phyloP scores from a whole-genome alignment of 2,888 invertebrate genomes.

The Erebia epiphron region DNA sequence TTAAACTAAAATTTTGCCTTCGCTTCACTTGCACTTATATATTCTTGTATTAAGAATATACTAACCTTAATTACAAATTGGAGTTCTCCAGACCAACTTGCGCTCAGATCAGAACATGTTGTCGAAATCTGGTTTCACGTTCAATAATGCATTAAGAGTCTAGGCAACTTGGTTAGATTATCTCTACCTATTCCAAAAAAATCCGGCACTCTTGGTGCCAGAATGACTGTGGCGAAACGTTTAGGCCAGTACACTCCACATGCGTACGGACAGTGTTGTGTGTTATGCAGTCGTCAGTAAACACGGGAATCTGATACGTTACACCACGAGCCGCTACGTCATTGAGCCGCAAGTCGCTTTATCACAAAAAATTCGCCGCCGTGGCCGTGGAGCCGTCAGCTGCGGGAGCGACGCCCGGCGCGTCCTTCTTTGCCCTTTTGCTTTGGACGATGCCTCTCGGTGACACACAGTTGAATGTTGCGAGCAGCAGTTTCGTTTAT shows the following conservation, averaged over 20 bases:
- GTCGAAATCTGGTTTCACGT: no score
- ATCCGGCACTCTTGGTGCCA: not conserved
- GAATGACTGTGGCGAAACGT: not conserved
- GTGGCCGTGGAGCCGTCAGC: conserved; percentile 44
- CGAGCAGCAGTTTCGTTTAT: conserved; percentile 27
- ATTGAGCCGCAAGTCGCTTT: conserved; percentile 39
- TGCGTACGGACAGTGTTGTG: not conserved
- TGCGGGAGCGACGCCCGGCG: conserved; percentile 65
- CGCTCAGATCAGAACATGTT: no score
- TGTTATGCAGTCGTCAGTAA: conserved; percentile 14
- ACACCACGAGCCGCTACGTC: conserved; percentile 47
- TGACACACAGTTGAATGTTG: conserved; percentile 47
- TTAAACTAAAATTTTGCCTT: no score
- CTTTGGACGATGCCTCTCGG: conserved; percentile 49
- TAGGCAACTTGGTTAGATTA: no score
- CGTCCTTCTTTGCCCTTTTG: conserved; percentile 71
- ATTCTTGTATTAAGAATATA: no score
- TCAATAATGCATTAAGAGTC: no score
- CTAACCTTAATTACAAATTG: no score
- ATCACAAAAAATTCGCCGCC: conserved; percentile 53
- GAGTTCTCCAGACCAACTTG: no score
- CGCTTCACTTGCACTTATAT: no score
- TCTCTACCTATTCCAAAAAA: no score
- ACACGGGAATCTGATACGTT: conserved; percentile 32
- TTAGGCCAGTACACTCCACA: not conserved